Conservation (phyloP, 2,113 vertebrate genomes). For the Dunckerocampus dactyliophorus region DNA sequence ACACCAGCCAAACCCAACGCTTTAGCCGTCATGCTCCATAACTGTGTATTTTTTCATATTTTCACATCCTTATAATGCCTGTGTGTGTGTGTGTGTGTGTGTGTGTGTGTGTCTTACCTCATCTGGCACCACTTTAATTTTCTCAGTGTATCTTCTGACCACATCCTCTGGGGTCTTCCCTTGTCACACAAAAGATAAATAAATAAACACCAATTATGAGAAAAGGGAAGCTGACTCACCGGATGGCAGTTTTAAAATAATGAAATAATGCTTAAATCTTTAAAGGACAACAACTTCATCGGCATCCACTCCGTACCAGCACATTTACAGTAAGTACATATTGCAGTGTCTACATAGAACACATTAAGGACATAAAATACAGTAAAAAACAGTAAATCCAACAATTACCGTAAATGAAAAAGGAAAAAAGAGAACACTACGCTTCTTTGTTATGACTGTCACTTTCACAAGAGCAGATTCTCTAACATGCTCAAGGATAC, state of each 20-base stretch:
- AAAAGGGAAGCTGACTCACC: not conserved
- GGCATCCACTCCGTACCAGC: not conserved
- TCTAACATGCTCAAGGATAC: no score
- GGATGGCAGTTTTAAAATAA: slow-evolving; percentile 11
- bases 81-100: slow-evolving; percentile 9
- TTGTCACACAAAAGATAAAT: slow-evolving; percentile 40
- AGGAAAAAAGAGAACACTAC: no score
- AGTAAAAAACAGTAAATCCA: no score
- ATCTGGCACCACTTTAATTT: slow-evolving; percentile 87
- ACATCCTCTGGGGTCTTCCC: slow-evolving; percentile 94
- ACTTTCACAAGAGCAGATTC: no score
- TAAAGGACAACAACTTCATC: slow-evolving; percentile 12
- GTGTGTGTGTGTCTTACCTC: slow-evolving; percentile 75
- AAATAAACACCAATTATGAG: not conserved
- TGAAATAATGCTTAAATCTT: slow-evolving; percentile 10
- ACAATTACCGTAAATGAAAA: no score
- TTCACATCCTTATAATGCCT: slow-evolving; percentile 20
- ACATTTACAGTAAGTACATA: no score
- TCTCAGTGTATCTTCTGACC: slow-evolving; percentile 90
- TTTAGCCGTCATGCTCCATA: slow-evolving; percentile 29
- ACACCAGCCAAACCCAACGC: slow-evolving; percentile 41
- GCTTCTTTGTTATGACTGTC: no score
- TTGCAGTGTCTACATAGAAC: no score
- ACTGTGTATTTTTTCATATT: slow-evolving; percentile 17
- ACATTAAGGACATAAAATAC: no score